Evolutionary conservation across 2,113 vertebrate genomes (phyloP).

Genomic region (Rhabdornis inornatus): DNA sequence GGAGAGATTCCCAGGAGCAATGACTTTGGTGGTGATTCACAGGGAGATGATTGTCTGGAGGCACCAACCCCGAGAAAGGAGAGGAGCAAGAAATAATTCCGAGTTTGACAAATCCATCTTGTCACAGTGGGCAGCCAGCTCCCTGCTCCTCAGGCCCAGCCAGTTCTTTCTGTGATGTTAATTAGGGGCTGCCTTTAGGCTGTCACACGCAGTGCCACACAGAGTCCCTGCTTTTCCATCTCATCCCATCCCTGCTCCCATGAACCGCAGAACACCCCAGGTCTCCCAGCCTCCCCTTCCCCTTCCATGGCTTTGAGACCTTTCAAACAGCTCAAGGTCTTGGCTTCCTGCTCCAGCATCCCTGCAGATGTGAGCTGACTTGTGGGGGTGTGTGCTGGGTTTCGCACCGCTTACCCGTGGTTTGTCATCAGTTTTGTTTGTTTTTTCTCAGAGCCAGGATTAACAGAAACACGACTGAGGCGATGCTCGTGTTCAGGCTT

Average conservation of each 20-base stretch:
- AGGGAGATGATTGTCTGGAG: not conserved
- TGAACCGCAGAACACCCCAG: not conserved
- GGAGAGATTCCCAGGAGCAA: not conserved
- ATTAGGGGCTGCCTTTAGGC: not conserved
- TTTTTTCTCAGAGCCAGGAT: no score
- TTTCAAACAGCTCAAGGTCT: not conserved
- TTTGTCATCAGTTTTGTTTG: no score
- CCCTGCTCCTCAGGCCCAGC: not conserved
- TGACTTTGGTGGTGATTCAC: not conserved
- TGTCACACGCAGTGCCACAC: not conserved
- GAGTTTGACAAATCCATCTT: not conserved
- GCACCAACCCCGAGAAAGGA: not conserved
- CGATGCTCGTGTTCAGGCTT: no score
- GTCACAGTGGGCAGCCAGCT: not conserved
- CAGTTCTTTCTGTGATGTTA: not conserved
- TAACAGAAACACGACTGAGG: no score
- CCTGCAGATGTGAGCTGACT: not conserved
- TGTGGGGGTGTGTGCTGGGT: no score
- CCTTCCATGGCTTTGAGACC: not conserved
- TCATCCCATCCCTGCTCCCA: rapidly evolving
- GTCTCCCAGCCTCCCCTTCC: no score
- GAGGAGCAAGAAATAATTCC: not conserved
- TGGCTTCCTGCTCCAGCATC: not conserved
- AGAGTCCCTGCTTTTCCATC: not conserved
- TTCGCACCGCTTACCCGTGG: no score